Evolutionary conservation across 2,113 vertebrate species (phyloP).

Genomic region (Scolopax mira): DNA sequence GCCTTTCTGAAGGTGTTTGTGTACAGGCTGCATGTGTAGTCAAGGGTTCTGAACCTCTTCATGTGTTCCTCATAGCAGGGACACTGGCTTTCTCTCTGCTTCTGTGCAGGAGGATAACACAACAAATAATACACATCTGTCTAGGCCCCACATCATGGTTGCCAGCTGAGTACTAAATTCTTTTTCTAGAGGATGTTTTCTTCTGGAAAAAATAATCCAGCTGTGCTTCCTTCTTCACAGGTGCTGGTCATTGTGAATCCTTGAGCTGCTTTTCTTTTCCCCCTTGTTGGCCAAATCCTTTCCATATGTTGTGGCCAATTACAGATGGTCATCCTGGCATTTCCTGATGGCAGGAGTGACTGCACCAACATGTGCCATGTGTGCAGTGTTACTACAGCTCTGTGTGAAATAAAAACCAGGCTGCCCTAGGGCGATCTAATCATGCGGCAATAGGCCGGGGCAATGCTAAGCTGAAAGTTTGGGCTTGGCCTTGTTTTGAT

Average conservation of each 20-base stretch:
- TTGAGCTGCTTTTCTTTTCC: constrained; percentile 18
- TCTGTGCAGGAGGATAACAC: not conserved
- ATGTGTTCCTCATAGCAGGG: not conserved
- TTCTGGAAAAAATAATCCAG: not conserved
- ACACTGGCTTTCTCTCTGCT: not conserved
- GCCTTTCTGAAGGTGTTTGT: not conserved
- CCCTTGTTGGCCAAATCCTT: constrained; percentile 40
- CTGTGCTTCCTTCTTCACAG: not conserved
- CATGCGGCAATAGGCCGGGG: constrained; percentile 47
- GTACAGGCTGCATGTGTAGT: fast-evolving
- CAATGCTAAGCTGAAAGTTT: constrained; percentile 73
- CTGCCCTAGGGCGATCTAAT: constrained; percentile 60
- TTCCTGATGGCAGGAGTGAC: constrained; percentile 32
- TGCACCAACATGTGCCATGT: not conserved
- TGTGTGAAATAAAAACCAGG: not conserved
- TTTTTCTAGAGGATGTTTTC: constrained; percentile 13
- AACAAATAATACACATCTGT: not conserved
- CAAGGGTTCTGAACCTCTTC: not conserved
- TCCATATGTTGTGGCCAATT: constrained; percentile 43
- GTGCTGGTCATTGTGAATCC: not conserved
- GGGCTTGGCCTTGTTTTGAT: constrained; percentile 75
- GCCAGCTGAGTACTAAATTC: not conserved
- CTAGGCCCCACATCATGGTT: not conserved
- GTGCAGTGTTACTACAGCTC: not conserved
- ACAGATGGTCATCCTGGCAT: constrained; percentile 51